Evolutionary conservation across 2,888 invertebrate genomes (phyloP).

Genomic region (Anorthoa munda): DNA sequence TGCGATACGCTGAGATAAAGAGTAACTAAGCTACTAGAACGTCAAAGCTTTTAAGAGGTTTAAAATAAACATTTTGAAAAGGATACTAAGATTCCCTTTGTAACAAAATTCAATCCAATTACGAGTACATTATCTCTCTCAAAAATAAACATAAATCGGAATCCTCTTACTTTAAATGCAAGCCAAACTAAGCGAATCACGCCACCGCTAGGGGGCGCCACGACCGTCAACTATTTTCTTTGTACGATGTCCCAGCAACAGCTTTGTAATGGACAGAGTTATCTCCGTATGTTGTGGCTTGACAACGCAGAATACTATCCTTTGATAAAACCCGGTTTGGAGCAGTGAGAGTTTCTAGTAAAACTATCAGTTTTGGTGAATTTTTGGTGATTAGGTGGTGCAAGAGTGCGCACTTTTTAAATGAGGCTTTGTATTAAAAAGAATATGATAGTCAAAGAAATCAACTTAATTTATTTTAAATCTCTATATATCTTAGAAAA

Average conservation of each 20-base stretch:
- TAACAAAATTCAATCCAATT: neutral
- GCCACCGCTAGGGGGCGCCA: slow-evolving; percentile 35
- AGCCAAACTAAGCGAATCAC: slow-evolving; percentile 51
- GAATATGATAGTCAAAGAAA: too few species aligned
- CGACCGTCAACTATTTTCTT: slow-evolving; percentile 69
- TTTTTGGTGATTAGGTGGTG: slow-evolving; percentile 20
- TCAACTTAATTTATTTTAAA: too few species aligned
- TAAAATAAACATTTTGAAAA: neutral
- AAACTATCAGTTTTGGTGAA: slow-evolving; percentile 39
- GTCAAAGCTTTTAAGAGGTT: slow-evolving; percentile 6
- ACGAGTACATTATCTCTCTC: neutral
- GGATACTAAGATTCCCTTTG: neutral
- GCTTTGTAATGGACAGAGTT: slow-evolving; percentile 59
- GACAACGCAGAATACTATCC: slow-evolving; percentile 55
- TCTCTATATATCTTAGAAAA: too few species aligned
- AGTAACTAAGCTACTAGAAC: neutral
- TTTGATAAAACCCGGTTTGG: slow-evolving; percentile 52
- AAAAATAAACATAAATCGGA: slow-evolving; percentile 29
- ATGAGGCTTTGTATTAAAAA: too few species aligned
- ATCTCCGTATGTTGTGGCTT: slow-evolving; percentile 61
- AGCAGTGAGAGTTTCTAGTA: slow-evolving; percentile 25
- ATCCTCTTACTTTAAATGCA: slow-evolving; percentile 41
- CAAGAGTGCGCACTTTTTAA: too few species aligned
- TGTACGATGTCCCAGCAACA: slow-evolving; percentile 49
- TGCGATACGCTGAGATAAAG: neutral